Evolutionary conservation across 2,888 invertebrate genomes (phyloP).

Genomic region (Pocota personata): DNA sequence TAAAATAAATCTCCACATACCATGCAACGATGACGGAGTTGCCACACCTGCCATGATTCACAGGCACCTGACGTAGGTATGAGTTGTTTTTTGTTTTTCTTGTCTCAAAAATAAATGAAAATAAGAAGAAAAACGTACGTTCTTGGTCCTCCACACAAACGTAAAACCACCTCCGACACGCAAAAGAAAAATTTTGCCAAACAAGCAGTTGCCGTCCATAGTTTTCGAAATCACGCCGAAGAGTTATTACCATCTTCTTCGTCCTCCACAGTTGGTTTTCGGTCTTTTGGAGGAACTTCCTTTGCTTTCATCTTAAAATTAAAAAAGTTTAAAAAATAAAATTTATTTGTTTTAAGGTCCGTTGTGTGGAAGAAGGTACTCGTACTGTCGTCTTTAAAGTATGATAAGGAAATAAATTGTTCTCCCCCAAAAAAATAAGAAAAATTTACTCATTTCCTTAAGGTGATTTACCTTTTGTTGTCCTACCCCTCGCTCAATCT

Average conservation of each 20-base stretch:
- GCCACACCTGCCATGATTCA: conserved; percentile 60
- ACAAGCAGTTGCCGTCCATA: not conserved
- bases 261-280: not conserved
- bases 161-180: not conserved
- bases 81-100: conserved; percentile 53
- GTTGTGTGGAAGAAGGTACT: not conserved
- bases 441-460: not conserved
- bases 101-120: conserved; percentile 7
- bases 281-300: not conserved
- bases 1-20: conserved; percentile 48
- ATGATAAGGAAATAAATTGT: not conserved
- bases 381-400: not conserved
- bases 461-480: not conserved
- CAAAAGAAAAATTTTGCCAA: not conserved
- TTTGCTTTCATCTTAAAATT: conserved; percentile 28
- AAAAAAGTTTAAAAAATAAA: conserved; percentile 53
- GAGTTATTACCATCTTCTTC: conserved; percentile 1
- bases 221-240: conserved; percentile 6
- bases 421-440: not conserved
- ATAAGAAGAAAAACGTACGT: conserved; percentile 10
- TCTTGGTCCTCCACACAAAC: conserved; percentile 6
- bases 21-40: conserved; percentile 3
- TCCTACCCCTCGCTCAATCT: not conserved
- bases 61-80: conserved; percentile 34
- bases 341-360: conserved; percentile 14